These are phyloP conservation scores for Drosophila mayri DNA, from an alignment of 1,140 invertebrate species.

Conservation along the genomic window DNA sequence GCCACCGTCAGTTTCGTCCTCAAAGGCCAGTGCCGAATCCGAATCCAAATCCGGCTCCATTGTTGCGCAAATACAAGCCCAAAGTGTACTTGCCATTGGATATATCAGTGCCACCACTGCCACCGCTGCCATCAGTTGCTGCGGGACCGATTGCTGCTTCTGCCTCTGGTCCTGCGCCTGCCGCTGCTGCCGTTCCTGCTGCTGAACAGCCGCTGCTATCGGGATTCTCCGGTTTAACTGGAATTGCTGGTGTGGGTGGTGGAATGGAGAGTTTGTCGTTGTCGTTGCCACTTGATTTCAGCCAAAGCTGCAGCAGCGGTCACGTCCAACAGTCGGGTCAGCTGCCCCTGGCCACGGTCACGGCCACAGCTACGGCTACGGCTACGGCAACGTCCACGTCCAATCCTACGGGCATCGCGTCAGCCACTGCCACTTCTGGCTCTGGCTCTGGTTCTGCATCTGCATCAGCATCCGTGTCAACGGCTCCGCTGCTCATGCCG, in stretches of 20 bases:
- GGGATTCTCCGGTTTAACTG: slow-evolving; percentile 14
- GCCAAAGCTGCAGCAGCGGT: slow-evolving; percentile 39
- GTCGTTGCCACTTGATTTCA: slow-evolving; percentile 49
- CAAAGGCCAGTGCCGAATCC: slow-evolving; percentile 30
- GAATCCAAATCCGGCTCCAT: not conserved
- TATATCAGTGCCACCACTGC: slow-evolving; percentile 59
- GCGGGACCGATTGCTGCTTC: slow-evolving; percentile 3
- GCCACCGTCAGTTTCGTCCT: slow-evolving; percentile 53
- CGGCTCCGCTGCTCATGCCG: slow-evolving; percentile 72
- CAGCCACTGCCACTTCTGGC: slow-evolving; percentile 15
- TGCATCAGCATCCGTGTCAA: slow-evolving; percentile 16
- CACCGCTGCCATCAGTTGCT: slow-evolving; percentile 32
- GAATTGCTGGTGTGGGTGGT: slow-evolving; percentile 20
- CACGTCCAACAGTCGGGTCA: slow-evolving; percentile 19
- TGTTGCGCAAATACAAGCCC: slow-evolving; percentile 54
- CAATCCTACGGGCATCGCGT: slow-evolving; percentile 12
- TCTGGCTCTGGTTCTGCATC: slow-evolving; percentile 16
- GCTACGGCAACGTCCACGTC: slow-evolving; percentile 17
- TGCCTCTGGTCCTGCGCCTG: not conserved
- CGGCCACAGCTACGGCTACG: slow-evolving; percentile 6
- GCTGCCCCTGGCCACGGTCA: slow-evolving; percentile 16
- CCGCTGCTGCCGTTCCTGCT: slow-evolving; percentile 11
- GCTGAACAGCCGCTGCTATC: slow-evolving; percentile 14
- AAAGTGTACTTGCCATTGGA: slow-evolving; percentile 68
- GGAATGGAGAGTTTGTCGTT: slow-evolving; percentile 37